Evolutionary conservation across 2,113 vertebrate genomes (phyloP).

Genomic region (Rhagologus leucostigma): DNA sequence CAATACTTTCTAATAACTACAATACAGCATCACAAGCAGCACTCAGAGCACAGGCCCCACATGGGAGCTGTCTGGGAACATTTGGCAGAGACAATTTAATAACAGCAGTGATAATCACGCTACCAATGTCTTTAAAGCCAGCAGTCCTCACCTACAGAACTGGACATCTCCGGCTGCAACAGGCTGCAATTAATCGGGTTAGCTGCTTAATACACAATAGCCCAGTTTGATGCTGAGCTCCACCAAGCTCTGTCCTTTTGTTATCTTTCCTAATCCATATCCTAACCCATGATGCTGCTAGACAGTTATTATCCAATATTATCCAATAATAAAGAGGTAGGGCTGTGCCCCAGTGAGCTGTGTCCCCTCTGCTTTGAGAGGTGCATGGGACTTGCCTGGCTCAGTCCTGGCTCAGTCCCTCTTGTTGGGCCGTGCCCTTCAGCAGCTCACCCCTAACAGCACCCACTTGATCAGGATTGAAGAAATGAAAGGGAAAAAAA

Average conservation of each 20-base stretch:
- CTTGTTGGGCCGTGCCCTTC: not conserved
- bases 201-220: slow-evolving; percentile 41
- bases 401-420: not conserved
- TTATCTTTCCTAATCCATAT: slow-evolving; percentile 38
- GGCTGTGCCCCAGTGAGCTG: not conserved
- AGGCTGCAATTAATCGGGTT: slow-evolving; percentile 51
- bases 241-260: slow-evolving; percentile 20
- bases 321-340: slow-evolving; percentile 7
- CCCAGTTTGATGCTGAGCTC: slow-evolving; percentile 34
- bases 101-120: not conserved
- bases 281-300: not conserved
- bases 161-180: not conserved
- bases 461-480: not conserved
- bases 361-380: not conserved
- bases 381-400: not conserved
- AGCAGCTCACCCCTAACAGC: not conserved
- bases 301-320: slow-evolving; percentile 1
- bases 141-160: slow-evolving; percentile 2
- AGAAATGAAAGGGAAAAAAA: not conserved
- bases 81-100: not conserved
- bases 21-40: not conserved
- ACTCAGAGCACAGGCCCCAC: not conserved
- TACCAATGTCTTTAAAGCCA: not conserved
- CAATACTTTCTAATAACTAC: slow-evolving; percentile 43
- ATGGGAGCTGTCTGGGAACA: slow-evolving; percentile 1